Percentiles rank a stretch among this genome's conserved stretches.
Evolutionary conservation across 2,888 invertebrate genomes (phyloP).

Genomic region (Drosophila histrio): DNA sequence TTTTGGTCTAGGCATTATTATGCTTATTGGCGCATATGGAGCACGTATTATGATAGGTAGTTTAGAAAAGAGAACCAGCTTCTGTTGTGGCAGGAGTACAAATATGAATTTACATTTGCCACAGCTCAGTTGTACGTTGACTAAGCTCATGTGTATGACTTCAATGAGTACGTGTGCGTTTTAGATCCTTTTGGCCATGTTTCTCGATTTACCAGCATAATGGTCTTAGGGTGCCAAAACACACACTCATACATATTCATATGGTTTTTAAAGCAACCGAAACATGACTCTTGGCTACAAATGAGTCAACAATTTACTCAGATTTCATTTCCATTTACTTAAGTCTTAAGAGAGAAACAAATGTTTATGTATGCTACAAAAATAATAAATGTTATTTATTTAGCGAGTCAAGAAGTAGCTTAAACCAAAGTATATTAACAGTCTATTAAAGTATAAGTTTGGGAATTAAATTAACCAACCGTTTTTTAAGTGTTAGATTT

Average conservation of each 20-base stretch:
- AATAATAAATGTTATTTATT: background rate
- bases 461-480: too few species aligned
- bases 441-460: background rate
- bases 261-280: slow-evolving; percentile 10
- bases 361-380: background rate
- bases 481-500: too few species aligned
- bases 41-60: slow-evolving; percentile 77
- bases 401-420: background rate
- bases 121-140: slow-evolving; percentile 17
- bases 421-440: background rate
- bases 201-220: slow-evolving; percentile 40
- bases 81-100: background rate
- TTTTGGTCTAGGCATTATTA: slow-evolving; percentile 56
- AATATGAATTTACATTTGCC: slow-evolving; percentile 21
- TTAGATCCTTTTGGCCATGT: slow-evolving; percentile 31
- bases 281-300: background rate
- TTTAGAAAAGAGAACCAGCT: slow-evolving; percentile 23
- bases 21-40: slow-evolving; percentile 74
- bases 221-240: slow-evolving; percentile 3
- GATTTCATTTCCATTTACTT: background rate
- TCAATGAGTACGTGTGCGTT: slow-evolving; percentile 30
- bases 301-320: slow-evolving; percentile 21
- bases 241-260: slow-evolving; percentile 6
- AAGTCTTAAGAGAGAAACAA: background rate
- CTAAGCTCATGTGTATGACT: slow-evolving; percentile 32